Base-by-base conservation (phyloP, 53 echinoderm and acorn worm genomes). In the Crossaster papposus region DNA sequence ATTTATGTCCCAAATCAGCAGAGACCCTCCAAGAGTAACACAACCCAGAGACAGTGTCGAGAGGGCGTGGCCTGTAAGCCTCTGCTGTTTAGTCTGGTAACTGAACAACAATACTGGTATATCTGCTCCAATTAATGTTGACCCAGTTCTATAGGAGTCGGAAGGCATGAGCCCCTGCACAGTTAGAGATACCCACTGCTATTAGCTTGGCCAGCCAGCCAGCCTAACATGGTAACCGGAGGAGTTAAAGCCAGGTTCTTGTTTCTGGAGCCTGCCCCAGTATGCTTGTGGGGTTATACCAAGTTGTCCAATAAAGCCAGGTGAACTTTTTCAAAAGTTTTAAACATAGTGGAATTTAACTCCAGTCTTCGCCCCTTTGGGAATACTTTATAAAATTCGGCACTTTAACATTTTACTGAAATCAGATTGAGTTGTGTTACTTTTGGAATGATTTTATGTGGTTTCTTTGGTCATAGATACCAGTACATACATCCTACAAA, bases 81-180 rank as follows among this genome's bases (percentile, higher is more conserved):
- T 34, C 74, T 12, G 29, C 11, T 84, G 84, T 84, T 84, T 84
- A 84, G 84, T 84, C 84, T 84, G 84, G 52, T 51, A 72, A 84
- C 50, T 37, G 36, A 51, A 71, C 71, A 84, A 84, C 84, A 84
- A 84, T 71, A 9, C 44, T 44, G 72, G 84, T 51, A 84, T 84
- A 84, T 84, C 71, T 84, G 84, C 52, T 72, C 84, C 84, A 84
- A 84, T 84, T 84, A 84, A 72, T 23, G 53, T 44, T 84, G 84
- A 84, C 84, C 84, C 54, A 84, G 70, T 72, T 84, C 54, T 70
- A 44, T n/a, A 20, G 36, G 23, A 23, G 20, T 29, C 10, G 82
- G n/a, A 65, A 36, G n/a, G 38, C 33, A 62, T 36, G 64, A n/a
- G 76, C 14, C 36, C 31, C 44, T 44, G 44, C 44, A 44, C 44